Base-by-base conservation (phyloP, 2,888 invertebrate species). In the Synanthedon tipuliformis region DNA sequence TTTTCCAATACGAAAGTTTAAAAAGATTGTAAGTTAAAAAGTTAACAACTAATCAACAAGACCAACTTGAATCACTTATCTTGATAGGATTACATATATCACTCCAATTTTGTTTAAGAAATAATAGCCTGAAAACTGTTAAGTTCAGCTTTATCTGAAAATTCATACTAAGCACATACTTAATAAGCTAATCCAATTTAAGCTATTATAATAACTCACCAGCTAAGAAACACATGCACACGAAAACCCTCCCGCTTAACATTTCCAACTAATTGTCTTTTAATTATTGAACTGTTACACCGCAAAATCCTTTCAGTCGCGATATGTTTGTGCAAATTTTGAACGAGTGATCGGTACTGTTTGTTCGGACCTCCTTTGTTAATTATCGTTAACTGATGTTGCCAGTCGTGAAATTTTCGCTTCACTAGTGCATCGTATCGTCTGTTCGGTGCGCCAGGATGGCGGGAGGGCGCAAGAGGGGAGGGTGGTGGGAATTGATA, bases 231-330 rank as follows among this genome's bases (percentile, higher is more conserved):
- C 83, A 68, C 68, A 76, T 68, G 66, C 76, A 83, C 68, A 83
- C 67, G 56, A 82, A 62, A 59, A 78, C 61, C 78, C 73, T 81
- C 66, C 69, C 72, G 82, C 73, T 77, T 77, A 80, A 68, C 85
- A 86, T 86, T 81, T 83, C 84, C 84, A 85, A 73, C 63, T 71
- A 63, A 61, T 79, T 75, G 61, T 65, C 65, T 76, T 71, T 72
- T 34, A 67, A 71, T 66, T 67, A 60, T 50, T 55, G 53, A 64
- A 57, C 58, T 58, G 60, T 34, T 53, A 57, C 66, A 66, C 67
- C 63, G 63, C 64, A 54, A 57, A 61, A 12, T 50, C 34, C 59
- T 56, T 58, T 55, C 64, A 61, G 57, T 54, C 57, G 57, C 60
- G 34, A 13, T n/a, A 45, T n/a, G 48, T 27, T 12, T 40, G 12